A percentile compares a stretch with the other conserved stretches of the same genome.
These are phyloP conservation scores for Agrotis clavis DNA, from an alignment of 2,888 invertebrate species.

Conservation along the genomic window DNA sequence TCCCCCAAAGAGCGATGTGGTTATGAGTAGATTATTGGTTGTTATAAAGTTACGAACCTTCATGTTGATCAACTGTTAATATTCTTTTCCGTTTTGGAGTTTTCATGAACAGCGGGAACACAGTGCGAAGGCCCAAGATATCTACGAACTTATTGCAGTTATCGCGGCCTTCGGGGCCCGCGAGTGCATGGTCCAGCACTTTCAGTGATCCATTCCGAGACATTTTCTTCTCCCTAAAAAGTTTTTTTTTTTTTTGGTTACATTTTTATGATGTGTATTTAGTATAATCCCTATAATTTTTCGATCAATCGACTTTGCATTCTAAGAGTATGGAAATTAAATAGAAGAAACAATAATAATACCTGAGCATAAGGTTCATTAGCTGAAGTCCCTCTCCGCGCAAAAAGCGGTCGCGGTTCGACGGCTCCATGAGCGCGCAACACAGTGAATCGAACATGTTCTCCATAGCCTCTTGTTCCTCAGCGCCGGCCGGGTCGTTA, in stretches of 20 bases:
- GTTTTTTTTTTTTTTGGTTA: neutral
- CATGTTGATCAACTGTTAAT: constrained; percentile 96
- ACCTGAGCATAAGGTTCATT: constrained; percentile 99
- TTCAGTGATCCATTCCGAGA: constrained; percentile 99
- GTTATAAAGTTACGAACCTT: constrained; percentile 87
- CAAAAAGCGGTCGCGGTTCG: constrained; percentile 97
- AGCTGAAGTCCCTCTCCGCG: constrained; percentile 99
- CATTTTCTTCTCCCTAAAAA: constrained; percentile 96
- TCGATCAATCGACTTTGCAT: too few species aligned
- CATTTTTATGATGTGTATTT: too few species aligned
- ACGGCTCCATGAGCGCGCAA: constrained; percentile 96
- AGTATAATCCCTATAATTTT: too few species aligned
- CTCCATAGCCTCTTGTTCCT: constrained; percentile 99
- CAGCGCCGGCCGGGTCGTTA: constrained; percentile 97
- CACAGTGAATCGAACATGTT: constrained; percentile 99
- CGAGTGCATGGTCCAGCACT: constrained; percentile 99
- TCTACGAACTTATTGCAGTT: constrained; percentile 99
- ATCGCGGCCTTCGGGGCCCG: constrained; percentile 97
- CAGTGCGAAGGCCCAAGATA: constrained; percentile 98
- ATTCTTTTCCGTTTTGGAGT: constrained; percentile 97
- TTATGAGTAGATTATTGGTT: too few species aligned
- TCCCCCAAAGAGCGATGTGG: too few species aligned
- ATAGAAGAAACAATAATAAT: neutral
- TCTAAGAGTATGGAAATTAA: neutral
- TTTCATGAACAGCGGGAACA: constrained; percentile 99